Base-by-base conservation (phyloP, 2,888 invertebrate genomes). In the Catocala nupta region DNA sequence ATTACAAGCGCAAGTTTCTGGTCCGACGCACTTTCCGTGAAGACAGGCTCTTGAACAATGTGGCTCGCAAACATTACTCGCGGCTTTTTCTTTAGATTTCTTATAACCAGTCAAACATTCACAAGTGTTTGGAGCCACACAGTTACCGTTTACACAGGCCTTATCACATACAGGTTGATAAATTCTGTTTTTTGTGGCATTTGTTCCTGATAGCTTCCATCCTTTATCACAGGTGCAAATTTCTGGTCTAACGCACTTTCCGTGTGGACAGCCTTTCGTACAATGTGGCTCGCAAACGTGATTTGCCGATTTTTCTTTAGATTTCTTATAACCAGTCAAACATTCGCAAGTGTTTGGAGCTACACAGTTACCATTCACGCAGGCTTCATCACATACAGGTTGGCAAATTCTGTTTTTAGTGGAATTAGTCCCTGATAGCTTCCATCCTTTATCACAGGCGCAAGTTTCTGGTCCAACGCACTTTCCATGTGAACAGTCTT, bases 341-440 rank as follows among this genome's bases (percentile, higher is more conserved):
- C 75, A 77, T 4, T 9, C 9, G 13, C 77, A 77, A 12, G 44
- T 55, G 0, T 69, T 55, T 5, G 77, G 77, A 0, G 63, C 65
- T 1, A 56, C 43, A 33, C 77, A 78, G 5, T 71, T 58, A 0
- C 68, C 44, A 9, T 71, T 68, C 0, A 42, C 0, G 12, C 71
- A 71, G 0, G 59, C 49, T 5, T 59, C 47, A 5, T 42, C 16
- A 42, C 71, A 71, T 36, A 59, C n/a, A 5, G 71, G 71, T 9
- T 49, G 39, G 47, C 67, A 71, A 10, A 25, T 58, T 45, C 12
- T 12, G 6, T 45, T 33, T 53, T 56, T 39, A 42, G 55, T 8
- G 48, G 12, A 16, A 11, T 1, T 49, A 54, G 10, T 44, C 60
- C 7, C 39, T 4, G 7, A 25, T 9, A 34, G 5, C 16, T 5